Percentiles rank a stretch among this genome's conserved stretches.
These are phyloP conservation scores for Chromobotia macracanthus DNA, from an alignment of 2,797 vertebrate species.

Conservation along the genomic window DNA sequence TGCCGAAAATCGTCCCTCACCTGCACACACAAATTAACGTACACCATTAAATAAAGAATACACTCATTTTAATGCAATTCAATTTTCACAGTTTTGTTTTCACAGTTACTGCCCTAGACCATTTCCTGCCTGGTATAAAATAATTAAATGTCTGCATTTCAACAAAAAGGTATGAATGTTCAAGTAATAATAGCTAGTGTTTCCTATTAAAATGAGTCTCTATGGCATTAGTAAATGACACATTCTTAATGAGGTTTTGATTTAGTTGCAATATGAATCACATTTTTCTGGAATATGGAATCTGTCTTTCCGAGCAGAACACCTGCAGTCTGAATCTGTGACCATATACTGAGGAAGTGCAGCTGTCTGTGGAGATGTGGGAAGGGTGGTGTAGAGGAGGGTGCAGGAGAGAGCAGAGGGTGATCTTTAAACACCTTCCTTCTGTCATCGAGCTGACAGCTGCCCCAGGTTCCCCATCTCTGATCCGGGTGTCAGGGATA, in stretches of 20 bases:
- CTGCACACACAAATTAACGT: no score
- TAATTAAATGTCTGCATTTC: no score
- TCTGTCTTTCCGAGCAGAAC: slow-evolving; percentile 23
- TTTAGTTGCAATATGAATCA: not conserved
- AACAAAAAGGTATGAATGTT: no score
- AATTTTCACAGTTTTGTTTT: no score
- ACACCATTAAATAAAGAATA: no score
- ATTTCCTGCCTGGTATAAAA: no score
- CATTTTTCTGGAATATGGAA: not conserved
- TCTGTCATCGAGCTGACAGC: slow-evolving; percentile 50
- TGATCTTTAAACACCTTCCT: slow-evolving; percentile 39
- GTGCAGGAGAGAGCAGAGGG: slow-evolving; percentile 9
- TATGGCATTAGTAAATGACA: not conserved
- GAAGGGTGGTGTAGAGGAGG: not conserved
- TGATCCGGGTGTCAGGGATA: slow-evolving; percentile 34
- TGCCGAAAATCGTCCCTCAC: no score
- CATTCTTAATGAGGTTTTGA: slow-evolving; percentile 28
- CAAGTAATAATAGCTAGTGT: not conserved
- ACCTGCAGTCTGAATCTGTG: slow-evolving; percentile 40
- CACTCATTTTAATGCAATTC: no score
- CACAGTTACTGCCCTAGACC: no score
- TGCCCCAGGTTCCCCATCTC: slow-evolving; percentile 23
- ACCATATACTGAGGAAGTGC: slow-evolving; percentile 26
- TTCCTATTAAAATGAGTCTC: not conserved
- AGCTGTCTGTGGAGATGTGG: slow-evolving; percentile 16